Conservation (phyloP, 2,888 invertebrate species). For the Shargacucullia verbasci region DNA sequence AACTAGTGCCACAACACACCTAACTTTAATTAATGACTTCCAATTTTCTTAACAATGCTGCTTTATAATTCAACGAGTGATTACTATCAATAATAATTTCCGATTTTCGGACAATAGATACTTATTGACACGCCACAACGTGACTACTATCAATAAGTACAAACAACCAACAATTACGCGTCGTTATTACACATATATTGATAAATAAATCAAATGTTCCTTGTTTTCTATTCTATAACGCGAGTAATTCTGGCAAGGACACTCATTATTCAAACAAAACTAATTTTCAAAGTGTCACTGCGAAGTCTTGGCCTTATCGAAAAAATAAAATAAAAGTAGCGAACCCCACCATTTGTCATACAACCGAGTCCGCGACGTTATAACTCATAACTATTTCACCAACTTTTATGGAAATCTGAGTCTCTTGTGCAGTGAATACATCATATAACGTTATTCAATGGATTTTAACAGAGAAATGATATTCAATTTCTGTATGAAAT, state of each 20-base stretch:
- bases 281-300: constrained; percentile 74
- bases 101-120: constrained; percentile 11
- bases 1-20: too few relatives aligned
- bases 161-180: constrained; percentile 16
- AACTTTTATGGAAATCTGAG: constrained; percentile 6
- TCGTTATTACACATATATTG: constrained; percentile 7
- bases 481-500: background rate
- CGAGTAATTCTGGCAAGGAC: constrained; percentile 42
- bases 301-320: constrained; percentile 58
- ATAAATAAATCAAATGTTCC: constrained; percentile 14
- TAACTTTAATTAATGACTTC: too few relatives aligned
- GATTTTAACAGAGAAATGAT: constrained; percentile 2
- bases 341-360: constrained; percentile 58
- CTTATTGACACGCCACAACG: constrained; percentile 28
- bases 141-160: constrained; percentile 28
- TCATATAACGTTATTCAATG: constrained; percentile 2
- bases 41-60: constrained; percentile 3
- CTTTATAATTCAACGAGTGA: constrained; percentile 21
- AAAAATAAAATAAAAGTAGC: constrained; percentile 57
- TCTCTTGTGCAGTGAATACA: constrained; percentile 2
- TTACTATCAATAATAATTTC: background rate
- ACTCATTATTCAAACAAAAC: constrained; percentile 70
- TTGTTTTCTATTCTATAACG: constrained; percentile 19
- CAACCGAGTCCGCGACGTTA: constrained; percentile 15
- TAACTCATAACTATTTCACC: constrained; percentile 13